phyloP scores from a whole-genome alignment of 2,888 invertebrate species.

The Drosophila helvetica region DNA sequence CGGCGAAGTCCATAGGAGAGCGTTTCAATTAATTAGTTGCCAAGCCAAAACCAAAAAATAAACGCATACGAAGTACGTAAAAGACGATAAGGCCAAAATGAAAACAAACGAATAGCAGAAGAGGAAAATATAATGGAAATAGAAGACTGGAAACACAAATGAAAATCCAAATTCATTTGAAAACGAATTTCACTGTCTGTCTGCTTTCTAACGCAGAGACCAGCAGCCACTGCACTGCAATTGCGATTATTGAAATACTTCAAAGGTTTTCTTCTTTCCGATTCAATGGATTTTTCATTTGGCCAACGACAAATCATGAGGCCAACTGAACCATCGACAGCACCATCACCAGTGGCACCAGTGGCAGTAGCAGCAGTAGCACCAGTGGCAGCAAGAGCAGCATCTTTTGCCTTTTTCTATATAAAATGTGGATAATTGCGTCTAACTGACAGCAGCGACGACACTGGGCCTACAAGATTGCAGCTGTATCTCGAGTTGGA shows the following conservation, averaged over 20 bases:
- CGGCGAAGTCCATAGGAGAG: slow-evolving; percentile 39
- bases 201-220: slow-evolving; percentile 70
- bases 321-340: slow-evolving; percentile 31
- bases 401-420: slow-evolving; percentile 49
- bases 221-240: slow-evolving; percentile 18
- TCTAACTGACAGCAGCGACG: slow-evolving; percentile 55
- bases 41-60: slow-evolving; percentile 52
- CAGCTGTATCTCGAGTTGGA: not conserved
- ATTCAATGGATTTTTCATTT: slow-evolving; percentile 30
- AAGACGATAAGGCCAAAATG: slow-evolving; percentile 56
- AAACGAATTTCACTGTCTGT: slow-evolving; percentile 63
- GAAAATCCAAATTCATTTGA: slow-evolving; percentile 29
- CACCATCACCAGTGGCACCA: slow-evolving; percentile 6
- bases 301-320: slow-evolving; percentile 67
- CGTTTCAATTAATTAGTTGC: slow-evolving; percentile 69
- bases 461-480: slow-evolving; percentile 53
- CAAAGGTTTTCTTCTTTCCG: slow-evolving; percentile 64
- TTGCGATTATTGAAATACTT: slow-evolving; percentile 73
- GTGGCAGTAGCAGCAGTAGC: slow-evolving; percentile 7
- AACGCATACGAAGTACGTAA: slow-evolving; percentile 47
- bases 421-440: slow-evolving; percentile 75
- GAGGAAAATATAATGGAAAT: slow-evolving; percentile 24
- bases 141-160: slow-evolving; percentile 18
- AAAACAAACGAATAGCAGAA: slow-evolving; percentile 12
- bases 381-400: not conserved